Evolutionary conservation across 2,113 vertebrate species (phyloP).

Genomic region (Thunnus thynnus): DNA sequence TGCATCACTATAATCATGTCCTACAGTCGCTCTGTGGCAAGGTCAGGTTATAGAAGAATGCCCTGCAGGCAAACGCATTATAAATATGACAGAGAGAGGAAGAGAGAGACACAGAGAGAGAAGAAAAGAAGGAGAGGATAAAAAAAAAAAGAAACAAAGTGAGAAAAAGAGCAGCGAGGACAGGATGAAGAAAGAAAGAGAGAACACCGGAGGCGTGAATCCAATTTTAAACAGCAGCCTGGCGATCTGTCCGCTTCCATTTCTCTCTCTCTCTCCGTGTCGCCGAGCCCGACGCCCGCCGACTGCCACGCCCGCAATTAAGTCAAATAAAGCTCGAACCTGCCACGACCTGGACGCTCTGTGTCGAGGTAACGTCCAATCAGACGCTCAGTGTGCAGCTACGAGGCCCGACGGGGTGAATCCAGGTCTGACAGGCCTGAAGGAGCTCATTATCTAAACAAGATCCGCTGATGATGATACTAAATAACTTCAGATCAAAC

Average conservation of each 20-base stretch:
- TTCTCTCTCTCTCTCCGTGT: background rate
- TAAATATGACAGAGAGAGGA: slow-evolving; percentile 52
- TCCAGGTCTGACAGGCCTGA: background rate
- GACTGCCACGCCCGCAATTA: slow-evolving; percentile 9
- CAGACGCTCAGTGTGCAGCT: background rate
- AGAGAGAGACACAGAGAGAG: background rate
- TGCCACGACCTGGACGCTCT: background rate
- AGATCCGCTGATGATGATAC: background rate
- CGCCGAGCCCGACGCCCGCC: background rate
- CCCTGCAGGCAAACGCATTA: slow-evolving; percentile 72
- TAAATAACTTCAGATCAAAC: too few species aligned
- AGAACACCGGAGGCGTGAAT: slow-evolving; percentile 54
- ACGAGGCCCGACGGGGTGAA: background rate
- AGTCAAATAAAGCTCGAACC: slow-evolving; percentile 12
- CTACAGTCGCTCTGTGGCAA: slow-evolving; percentile 68
- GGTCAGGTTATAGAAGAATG: slow-evolving; percentile 68
- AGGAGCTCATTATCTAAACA: background rate
- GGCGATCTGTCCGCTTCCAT: slow-evolving; percentile 29
- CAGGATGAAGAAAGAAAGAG: slow-evolving; percentile 39
- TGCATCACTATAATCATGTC: slow-evolving; percentile 73
- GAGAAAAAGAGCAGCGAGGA: slow-evolving; percentile 40
- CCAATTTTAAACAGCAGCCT: slow-evolving; percentile 49
- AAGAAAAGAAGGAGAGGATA: slow-evolving; percentile 20
- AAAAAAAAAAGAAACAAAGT: slow-evolving; percentile 48
- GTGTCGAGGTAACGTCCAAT: slow-evolving; percentile 1